phyloP scores from a whole-genome alignment of 2,888 invertebrate genomes.

The Tenthredo scrophulariae region DNA sequence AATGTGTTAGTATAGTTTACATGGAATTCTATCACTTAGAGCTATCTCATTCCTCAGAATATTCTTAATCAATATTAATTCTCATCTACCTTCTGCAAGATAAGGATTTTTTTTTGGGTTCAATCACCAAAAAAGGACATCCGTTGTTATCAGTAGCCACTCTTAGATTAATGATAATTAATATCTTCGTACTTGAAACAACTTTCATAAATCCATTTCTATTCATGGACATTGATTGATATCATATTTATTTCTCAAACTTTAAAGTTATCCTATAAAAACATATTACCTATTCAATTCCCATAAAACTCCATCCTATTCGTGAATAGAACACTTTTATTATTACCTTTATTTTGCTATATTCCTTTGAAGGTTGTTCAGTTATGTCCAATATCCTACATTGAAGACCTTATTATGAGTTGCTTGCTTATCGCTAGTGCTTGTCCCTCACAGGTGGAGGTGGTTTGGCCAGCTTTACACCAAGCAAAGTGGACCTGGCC shows the following conservation, averaged over 20 bases:
- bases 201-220: background rate
- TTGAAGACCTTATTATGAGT: background rate
- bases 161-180: conserved; percentile 9
- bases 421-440: conserved; percentile 60
- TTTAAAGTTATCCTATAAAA: background rate
- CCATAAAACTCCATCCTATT: background rate
- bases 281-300: background rate
- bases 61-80: background rate
- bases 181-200: background rate
- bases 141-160: background rate
- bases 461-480: conserved; percentile 89
- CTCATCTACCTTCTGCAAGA: background rate
- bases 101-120: background rate
- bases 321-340: background rate
- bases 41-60: conserved; percentile 18
- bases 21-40: background rate
- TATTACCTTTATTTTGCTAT: background rate
- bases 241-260: background rate
- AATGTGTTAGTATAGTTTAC: background rate
- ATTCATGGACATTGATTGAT: background rate
- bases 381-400: background rate
- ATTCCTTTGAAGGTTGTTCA: background rate
- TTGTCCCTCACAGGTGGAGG: conserved; percentile 70
- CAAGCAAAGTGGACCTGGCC: conserved; percentile 85
- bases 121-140: conserved; percentile 3